Percentiles rank a stretch among this genome's conserved stretches.
Conservation (phyloP, 2,113 vertebrate species). For the Geococcyx californianus region DNA sequence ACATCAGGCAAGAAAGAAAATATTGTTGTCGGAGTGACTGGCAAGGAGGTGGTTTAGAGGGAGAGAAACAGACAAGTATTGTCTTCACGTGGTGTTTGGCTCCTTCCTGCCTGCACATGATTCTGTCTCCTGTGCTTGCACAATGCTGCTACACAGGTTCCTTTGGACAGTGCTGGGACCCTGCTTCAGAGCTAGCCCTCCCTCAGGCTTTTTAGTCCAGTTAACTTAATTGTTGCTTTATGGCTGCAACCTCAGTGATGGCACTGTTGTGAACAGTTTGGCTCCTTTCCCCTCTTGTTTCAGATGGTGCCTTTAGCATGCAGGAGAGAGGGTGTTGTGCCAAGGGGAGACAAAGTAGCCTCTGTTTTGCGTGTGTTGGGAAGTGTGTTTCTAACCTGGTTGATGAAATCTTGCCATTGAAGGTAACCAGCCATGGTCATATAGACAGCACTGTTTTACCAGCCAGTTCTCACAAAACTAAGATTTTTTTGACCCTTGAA, state of each 20-base stretch:
- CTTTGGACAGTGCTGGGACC: not conserved
- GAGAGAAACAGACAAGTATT: conserved; percentile 40
- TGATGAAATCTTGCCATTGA: not conserved
- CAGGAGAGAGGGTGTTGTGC: not conserved
- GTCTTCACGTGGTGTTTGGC: conserved; percentile 49
- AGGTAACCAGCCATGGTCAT: not conserved
- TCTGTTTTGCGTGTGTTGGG: not conserved
- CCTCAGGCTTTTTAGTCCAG: not conserved
- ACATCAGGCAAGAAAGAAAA: conserved; percentile 26
- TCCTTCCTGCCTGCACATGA: conserved; percentile 18
- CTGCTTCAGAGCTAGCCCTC: not conserved
- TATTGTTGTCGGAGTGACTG: not conserved
- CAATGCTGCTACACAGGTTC: conserved; percentile 37
- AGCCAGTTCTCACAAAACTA: not conserved
- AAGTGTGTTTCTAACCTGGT: conserved; percentile 34
- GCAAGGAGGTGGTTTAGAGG: conserved; percentile 11
- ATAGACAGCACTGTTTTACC: not conserved
- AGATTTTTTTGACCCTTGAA: not conserved
- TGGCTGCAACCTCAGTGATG: not conserved
- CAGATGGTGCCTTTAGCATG: not conserved
- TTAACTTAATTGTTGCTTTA: not conserved
- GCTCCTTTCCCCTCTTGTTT: not conserved
- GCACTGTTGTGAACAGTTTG: not conserved
- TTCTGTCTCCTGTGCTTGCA: not conserved
- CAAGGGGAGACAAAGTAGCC: conserved; percentile 16